phyloP scores from a whole-genome alignment of 2,113 vertebrate species.

The Dinomys branickii region DNA sequence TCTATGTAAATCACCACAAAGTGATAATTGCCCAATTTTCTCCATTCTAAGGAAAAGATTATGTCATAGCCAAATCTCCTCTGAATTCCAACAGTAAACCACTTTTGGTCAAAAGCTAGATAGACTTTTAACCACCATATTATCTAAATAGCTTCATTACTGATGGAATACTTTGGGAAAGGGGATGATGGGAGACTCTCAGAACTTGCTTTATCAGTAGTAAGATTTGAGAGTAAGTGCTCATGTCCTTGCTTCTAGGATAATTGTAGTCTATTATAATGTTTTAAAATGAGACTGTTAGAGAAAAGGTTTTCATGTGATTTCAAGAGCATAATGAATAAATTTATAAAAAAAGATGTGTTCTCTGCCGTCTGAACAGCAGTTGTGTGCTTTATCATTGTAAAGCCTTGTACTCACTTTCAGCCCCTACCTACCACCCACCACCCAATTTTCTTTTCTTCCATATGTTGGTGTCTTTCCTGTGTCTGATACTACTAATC shows the following conservation, averaged over 20 bases:
- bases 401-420: background rate
- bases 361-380: background rate
- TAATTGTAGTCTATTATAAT: constrained; percentile 39
- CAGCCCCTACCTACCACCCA: no score
- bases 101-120: constrained; percentile 67
- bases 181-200: background rate
- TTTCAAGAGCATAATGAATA: background rate
- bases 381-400: background rate
- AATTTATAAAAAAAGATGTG: background rate
- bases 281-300: background rate
- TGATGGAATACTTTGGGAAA: constrained; percentile 1
- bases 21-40: constrained; percentile 71
- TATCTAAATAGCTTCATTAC: constrained; percentile 47
- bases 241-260: background rate
- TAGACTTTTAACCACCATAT: constrained; percentile 56
- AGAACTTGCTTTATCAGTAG: constrained; percentile 15
- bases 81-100: constrained; percentile 68
- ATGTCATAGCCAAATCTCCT: constrained; percentile 48
- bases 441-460: background rate
- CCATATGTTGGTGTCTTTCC: background rate
- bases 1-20: constrained; percentile 52
- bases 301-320: constrained; percentile 50
- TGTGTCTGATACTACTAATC: background rate
- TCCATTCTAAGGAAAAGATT: constrained; percentile 41
- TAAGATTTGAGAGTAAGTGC: background rate